Conservation (phyloP, 1,140 invertebrate species). For the Subanguina moxae region DNA sequence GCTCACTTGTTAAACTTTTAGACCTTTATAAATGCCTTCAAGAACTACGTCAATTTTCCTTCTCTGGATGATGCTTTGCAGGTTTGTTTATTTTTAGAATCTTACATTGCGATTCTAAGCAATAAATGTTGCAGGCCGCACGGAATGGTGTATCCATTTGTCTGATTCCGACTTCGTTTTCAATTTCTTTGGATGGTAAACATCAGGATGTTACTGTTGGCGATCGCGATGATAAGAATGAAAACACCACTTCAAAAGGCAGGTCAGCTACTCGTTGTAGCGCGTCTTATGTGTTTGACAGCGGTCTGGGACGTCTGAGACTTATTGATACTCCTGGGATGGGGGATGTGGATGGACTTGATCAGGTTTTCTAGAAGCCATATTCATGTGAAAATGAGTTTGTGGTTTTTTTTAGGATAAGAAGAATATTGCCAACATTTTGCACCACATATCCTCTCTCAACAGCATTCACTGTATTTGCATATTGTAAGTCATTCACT, state of each 20-base stretch:
- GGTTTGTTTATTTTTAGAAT: no score
- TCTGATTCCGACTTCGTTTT: conserved; percentile 8
- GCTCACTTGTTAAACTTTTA: no score
- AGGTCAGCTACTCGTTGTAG: no score
- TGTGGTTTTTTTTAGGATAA: background rate
- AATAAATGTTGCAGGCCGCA: no score
- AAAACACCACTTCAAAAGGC: background rate
- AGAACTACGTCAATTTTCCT: conserved; percentile 32
- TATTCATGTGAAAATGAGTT: no score
- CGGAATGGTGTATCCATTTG: background rate
- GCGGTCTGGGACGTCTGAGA: background rate
- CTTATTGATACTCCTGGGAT: conserved; percentile 12
- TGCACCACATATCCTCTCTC: conserved; percentile 10
- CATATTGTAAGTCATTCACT: conserved; percentile 24
- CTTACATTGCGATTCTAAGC: no score
- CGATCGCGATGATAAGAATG: background rate
- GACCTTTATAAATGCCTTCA: conserved; percentile 38
- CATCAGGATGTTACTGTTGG: background rate
- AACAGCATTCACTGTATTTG: conserved; percentile 44
- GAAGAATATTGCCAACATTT: background rate
- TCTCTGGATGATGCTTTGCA: conserved; percentile 4
- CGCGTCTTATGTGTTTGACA: background rate
- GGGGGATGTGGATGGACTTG: conserved; percentile 7
- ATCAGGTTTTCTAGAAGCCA: background rate
- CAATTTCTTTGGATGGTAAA: background rate